Evolutionary conservation across 1,140 invertebrate species (phyloP).

Genomic region (Drosophila cardini): DNA sequence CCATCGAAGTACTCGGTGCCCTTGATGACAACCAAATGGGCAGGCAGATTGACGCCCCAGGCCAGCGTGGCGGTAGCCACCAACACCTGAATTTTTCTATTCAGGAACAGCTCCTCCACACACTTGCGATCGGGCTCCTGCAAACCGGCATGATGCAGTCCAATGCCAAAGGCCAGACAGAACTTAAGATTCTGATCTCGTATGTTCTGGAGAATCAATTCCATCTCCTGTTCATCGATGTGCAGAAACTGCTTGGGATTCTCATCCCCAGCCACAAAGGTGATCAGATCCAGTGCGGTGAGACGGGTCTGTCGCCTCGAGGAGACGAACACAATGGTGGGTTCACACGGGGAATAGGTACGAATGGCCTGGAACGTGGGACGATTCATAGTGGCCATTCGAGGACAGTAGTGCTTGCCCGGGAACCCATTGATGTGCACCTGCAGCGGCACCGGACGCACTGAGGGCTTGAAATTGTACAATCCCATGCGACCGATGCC

Average conservation of each 20-base stretch:
- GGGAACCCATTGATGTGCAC: constrained; percentile 95
- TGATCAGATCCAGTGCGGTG: constrained; percentile 98
- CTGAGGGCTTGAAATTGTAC: constrained; percentile 99
- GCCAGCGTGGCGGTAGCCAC: constrained; percentile 98
- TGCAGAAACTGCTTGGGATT: constrained; percentile 98
- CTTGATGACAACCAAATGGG: constrained; percentile 89
- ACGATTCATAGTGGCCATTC: constrained; percentile 99
- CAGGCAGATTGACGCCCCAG: constrained; percentile 99
- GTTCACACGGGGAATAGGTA: constrained; percentile 95
- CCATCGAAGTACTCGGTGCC: constrained; percentile 99
- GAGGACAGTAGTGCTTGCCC: constrained; percentile 98
- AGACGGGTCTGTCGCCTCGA: constrained; percentile 98
- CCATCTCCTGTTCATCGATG: constrained; percentile 94
- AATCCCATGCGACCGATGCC: constrained; percentile 95
- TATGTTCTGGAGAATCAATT: constrained; percentile 90
- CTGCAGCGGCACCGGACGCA: constrained; percentile 98
- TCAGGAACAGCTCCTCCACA: constrained; percentile 98
- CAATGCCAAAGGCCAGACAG: constrained; percentile 98
- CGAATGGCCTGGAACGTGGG: constrained; percentile 98
- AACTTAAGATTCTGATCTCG: constrained; percentile 97
- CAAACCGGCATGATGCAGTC: constrained; percentile 98
- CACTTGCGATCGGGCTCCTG: constrained; percentile 95
- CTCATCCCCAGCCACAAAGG: constrained; percentile 95
- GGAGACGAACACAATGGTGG: constrained; percentile 98
- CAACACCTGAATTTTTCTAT: constrained; percentile 99